Evolutionary conservation across 2,797 vertebrate genomes (phyloP).

Genomic region (Discoglossus pictus): DNA sequence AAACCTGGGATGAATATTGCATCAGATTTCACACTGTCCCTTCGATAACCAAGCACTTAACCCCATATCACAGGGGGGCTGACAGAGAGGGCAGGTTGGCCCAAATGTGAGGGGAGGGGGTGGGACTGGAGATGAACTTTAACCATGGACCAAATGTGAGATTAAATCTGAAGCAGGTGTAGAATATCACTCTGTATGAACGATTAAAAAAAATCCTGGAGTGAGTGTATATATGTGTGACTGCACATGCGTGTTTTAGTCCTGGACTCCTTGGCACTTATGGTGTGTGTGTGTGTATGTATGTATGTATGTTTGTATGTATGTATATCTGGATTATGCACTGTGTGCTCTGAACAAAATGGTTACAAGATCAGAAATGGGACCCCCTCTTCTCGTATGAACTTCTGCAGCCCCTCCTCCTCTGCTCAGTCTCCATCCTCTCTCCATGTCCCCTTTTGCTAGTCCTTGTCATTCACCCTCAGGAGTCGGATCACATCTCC

Average conservation of each 20-base stretch:
- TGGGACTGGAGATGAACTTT: constrained; percentile 5
- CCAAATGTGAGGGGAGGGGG: background rate
- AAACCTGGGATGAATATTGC: constrained; percentile 84
- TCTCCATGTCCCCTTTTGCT: background rate
- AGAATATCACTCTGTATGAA: background rate
- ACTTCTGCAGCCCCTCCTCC: background rate
- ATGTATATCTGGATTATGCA: constrained; percentile 18
- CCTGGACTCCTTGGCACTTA: constrained; percentile 25
- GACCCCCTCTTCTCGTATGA: background rate
- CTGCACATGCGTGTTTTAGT: background rate
- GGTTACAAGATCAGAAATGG: background rate
- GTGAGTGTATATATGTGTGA: constrained; percentile 7
- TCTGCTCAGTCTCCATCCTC: background rate
- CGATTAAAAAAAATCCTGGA: too few species aligned
- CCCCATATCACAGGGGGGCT: constrained; percentile 3
- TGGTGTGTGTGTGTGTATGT: background rate
- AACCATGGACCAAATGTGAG: constrained; percentile 42
- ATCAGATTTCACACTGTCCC: constrained; percentile 76
- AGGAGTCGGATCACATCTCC: background rate
- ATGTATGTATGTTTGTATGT: constrained; percentile 1
- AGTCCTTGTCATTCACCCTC: background rate
- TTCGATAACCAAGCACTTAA: constrained; percentile 72
- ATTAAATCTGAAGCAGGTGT: constrained; percentile 5
- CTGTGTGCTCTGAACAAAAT: constrained; percentile 3
- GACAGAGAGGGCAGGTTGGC: background rate